Evolutionary conservation across 2,888 invertebrate genomes (phyloP), one percentile per base, ranked within the genome.

Genomic region (Campoplex nolae): DNA sequence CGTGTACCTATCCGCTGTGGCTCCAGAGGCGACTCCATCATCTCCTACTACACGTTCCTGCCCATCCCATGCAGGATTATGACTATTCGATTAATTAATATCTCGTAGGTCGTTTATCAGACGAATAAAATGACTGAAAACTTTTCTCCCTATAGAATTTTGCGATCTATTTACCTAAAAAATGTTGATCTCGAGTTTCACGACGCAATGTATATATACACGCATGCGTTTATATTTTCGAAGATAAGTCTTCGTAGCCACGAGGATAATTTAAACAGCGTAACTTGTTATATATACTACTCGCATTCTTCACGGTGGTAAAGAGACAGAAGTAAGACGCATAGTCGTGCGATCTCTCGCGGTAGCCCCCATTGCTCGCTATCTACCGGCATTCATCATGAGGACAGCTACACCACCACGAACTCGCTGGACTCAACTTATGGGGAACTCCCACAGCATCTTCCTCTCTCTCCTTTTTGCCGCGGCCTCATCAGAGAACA

Each of bases 331-430:
- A 93, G 90, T 91, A 92, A 93, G 93, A 93, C 91, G 89, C 91
- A 91, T 92, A 89, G 91, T 89, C 88, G 89, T 74, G 88, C 88
- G 79, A 80, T 84, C 73, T 78, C 90, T 78, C 70, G 56, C 81
- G 89, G 92, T 92, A 92, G 91, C 90, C 90, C 73, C 83, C 83
- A 88, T 88, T 89, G 90, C 90, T 88, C 90, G 88, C 89, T 93
- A 93, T 93, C 93, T 92, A 85, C 77, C 87, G 84, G 89, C 93
- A 92, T 93, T 92, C 92, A 93, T 93, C 93, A 92, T 90, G 91
- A 88, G 84, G 92, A 92, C 93, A 92, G 92, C 89, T 92, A 92
- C 92, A 92, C 90, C 89, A 85, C 83, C 83, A 80, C 84, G 68
- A 76, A 74, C 71, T 71, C 71, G 84, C 71, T 75, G 73, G 32